A percentile compares a stretch with the other conserved stretches of the same genome.
phyloP scores from a whole-genome alignment of 2,113 vertebrate species.

The Lycocorax pyrrhopterus region DNA sequence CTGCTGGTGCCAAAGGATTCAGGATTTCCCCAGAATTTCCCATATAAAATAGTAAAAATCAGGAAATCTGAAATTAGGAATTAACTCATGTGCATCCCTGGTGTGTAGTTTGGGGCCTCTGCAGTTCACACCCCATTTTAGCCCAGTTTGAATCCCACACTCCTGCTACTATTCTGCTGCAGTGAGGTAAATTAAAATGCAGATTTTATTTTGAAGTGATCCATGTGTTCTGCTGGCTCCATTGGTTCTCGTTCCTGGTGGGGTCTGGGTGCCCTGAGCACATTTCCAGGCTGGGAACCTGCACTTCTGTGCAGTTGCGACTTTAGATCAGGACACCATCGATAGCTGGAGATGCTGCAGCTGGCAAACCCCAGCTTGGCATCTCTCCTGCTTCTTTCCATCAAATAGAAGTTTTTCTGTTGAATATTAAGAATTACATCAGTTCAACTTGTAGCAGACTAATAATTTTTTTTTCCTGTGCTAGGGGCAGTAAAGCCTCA shows the following conservation, averaged over 20 bases:
- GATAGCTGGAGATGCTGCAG: background rate
- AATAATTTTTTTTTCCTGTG: background rate
- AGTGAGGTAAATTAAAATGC: background rate
- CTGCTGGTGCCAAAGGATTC: background rate
- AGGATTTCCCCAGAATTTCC: background rate
- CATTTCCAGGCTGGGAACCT: background rate
- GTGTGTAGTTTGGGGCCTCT: background rate
- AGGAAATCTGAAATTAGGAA: background rate
- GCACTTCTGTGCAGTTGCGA: background rate
- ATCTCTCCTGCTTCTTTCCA: background rate
- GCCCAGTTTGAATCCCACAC: background rate
- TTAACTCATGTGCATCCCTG: background rate
- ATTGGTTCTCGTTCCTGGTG: background rate
- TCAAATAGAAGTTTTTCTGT: background rate
- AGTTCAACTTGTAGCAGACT: background rate
- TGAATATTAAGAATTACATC: background rate
- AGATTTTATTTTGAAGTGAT: background rate
- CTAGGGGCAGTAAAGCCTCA: background rate
- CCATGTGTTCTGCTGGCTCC: background rate
- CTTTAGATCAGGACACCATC: background rate
- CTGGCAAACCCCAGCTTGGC: background rate
- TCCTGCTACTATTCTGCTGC: background rate
- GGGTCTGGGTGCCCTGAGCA: background rate
- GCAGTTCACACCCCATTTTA: background rate
- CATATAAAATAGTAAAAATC: background rate